Conservation (phyloP, 1,140 invertebrate genomes). For the Temnothorax longispinosus region DNA sequence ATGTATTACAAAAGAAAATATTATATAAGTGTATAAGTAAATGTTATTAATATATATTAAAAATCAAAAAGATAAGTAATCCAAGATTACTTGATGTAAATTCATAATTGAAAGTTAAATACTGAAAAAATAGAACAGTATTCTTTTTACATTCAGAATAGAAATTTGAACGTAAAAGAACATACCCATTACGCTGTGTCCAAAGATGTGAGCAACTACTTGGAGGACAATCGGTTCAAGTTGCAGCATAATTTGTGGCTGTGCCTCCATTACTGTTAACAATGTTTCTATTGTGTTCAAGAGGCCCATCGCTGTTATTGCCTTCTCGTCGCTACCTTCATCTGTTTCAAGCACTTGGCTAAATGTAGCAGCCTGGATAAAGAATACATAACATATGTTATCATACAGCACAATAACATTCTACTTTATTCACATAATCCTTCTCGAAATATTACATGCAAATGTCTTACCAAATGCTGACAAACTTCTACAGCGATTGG, state of each 20-base stretch:
- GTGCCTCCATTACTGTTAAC: slow-evolving; percentile 97
- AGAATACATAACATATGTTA: slow-evolving; percentile 9
- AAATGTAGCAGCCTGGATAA: slow-evolving; percentile 93
- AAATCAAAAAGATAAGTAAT: background rate
- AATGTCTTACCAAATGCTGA: slow-evolving; percentile 90
- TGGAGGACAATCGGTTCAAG: slow-evolving; percentile 97
- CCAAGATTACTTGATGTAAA: no score
- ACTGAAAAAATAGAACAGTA: no score
- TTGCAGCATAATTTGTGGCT: slow-evolving; percentile 94
- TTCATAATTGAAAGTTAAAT: no score
- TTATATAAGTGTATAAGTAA: background rate
- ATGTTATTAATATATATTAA: background rate
- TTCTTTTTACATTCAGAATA: background rate
- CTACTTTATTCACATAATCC: slow-evolving; percentile 7
- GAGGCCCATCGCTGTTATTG: slow-evolving; percentile 98
- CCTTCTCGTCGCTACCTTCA: slow-evolving; percentile 97
- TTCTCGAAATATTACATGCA: background rate
- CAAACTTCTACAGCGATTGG: slow-evolving; percentile 98
- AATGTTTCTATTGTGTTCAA: slow-evolving; percentile 98
- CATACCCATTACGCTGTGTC: slow-evolving; percentile 92
- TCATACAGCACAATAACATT: background rate
- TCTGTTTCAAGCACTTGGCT: slow-evolving; percentile 94
- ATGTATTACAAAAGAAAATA: background rate
- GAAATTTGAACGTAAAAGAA: slow-evolving; percentile 34
- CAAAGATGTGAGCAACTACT: slow-evolving; percentile 95